Base-by-base conservation (phyloP, 2,888 invertebrate species). In the Podabrus alpinus region DNA sequence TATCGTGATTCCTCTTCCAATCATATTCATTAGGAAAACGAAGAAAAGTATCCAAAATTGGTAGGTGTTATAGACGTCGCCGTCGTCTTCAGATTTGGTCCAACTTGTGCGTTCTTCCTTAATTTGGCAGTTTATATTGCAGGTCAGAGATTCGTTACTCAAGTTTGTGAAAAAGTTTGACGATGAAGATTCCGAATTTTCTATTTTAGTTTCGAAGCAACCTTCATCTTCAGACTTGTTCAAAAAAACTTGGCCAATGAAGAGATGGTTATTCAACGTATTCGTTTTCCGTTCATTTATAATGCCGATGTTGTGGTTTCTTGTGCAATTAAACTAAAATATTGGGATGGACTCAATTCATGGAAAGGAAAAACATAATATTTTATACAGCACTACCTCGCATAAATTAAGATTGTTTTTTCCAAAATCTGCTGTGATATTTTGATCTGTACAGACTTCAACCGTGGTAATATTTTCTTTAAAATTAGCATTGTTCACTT, bases 1-100 rank as follows among this genome's bases (percentile, higher is more conserved):
- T 15, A 96, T 94, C 2, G 95, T 93, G 0, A 97, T 94, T 0
- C 96, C 94, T 91, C 95, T 95, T 2, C 94, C 93, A 19, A 94
- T 88, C 94, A 96, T 97, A 74, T 93, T 94, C 13, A 94, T 82
- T n/a, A 94, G 90, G 86, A 95, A 92, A 73, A 95, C 88, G 19
- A 91, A 82, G 78, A 96, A 92, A 83, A 97, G 94, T 79, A 94
- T 84, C 92, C 95, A 94, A 84, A 97, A 97, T 82, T 93, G 92
- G 79, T 90, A 87, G 85, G 89, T 69, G 76, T 87, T 70, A 81
- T 86, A 84, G 0, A 88, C 88, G 1, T 86, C 85, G 1, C 86
- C 85, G 2, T 81, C 80, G 1, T 83, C 84, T 73, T 86, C n/a
- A 7, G 85, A 9, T 89, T 79, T 1, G 88, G 86, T 9, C 84